A percentile compares a stretch with the other conserved stretches of the same genome.
Evolutionary conservation across 2,113 vertebrate genomes (phyloP).

Genomic region (Mus musculus): GRCm39 chr5:18867001-18867500

Average conservation of each 20-base stretch:
- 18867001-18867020: not conserved
- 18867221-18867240: not conserved
- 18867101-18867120: not conserved
- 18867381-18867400: no score
- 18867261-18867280: not conserved
- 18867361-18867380: no score
- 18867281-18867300: not conserved
- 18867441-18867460: no score
- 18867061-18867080: not conserved
- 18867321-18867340: not conserved
- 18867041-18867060: no score
- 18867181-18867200: not conserved
- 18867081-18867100: not conserved
- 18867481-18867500: no score
- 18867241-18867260: not conserved
- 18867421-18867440: no score
- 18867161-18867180: not conserved
- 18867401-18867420: no score
- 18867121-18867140: not conserved
- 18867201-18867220: not conserved
- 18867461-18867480: no score
- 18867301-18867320: not conserved
- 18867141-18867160: not conserved
- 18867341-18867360: not conserved
- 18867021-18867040: no score